phyloP scores from a whole-genome alignment of 2,888 invertebrate genomes.

The Eugnorisma glareosa region DNA sequence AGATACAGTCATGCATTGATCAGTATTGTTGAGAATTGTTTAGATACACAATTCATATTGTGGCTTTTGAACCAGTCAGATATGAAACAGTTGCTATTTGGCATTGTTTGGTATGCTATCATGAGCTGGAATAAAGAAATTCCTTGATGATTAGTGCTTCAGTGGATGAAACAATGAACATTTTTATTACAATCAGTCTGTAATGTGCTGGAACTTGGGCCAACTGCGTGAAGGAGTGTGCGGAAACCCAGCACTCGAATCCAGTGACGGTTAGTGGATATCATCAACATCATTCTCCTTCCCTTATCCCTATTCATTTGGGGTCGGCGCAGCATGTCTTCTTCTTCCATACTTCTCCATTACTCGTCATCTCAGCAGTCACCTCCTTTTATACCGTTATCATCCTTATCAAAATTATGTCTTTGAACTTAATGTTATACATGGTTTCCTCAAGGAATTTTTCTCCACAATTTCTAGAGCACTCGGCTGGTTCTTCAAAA shows the following conservation, averaged over 20 bases:
- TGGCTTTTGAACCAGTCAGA: constrained; percentile 52
- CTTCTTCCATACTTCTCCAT: background rate
- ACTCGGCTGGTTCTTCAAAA: constrained; percentile 6
- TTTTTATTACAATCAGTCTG: background rate
- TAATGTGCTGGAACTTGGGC: background rate
- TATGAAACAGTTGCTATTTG: constrained; percentile 30
- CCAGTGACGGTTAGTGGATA: background rate
- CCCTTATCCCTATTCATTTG: too few relatives aligned
- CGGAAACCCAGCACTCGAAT: background rate
- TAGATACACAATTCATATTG: constrained; percentile 75
- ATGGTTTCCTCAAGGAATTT: background rate
- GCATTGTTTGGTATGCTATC: constrained; percentile 45
- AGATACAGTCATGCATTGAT: constrained; percentile 83
- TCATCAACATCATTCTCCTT: background rate
- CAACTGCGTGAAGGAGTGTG: background rate
- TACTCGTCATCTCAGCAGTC: background rate
- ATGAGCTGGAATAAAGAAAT: constrained; percentile 36
- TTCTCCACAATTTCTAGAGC: background rate
- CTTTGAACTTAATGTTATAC: background rate
- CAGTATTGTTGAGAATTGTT: constrained; percentile 72
- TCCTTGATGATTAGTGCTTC: constrained; percentile 23
- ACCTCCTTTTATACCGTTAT: background rate
- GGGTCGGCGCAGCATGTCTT: background rate
- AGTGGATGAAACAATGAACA: background rate
- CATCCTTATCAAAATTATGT: background rate